phyloP scores from a whole-genome alignment of 2,797 vertebrate genomes.

The Luscinia luscinia region DNA sequence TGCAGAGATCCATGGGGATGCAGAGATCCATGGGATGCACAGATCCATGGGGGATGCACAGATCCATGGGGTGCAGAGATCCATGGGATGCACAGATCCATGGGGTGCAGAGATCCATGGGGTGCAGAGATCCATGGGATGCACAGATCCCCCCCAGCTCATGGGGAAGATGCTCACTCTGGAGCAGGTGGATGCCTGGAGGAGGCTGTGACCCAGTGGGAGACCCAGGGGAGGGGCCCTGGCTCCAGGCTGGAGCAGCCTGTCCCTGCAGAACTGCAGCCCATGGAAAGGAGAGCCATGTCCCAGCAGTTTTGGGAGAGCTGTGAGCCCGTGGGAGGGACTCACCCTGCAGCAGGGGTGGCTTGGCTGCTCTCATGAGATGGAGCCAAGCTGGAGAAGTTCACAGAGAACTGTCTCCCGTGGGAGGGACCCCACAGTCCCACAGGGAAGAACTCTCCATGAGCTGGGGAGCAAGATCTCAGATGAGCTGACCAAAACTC shows the following conservation, averaged over 20 bases:
- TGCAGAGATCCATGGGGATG: neutral
- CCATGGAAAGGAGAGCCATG: neutral
- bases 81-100: too few relatives aligned
- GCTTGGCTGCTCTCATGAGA: neutral
- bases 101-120: too few relatives aligned
- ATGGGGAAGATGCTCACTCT: neutral
- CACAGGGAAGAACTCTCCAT: neutral
- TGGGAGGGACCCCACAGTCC: rapidly evolving
- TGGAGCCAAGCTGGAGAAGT: neutral
- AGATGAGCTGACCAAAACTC: neutral
- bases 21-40: neutral
- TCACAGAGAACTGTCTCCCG: rapidly evolving
- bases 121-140: too few relatives aligned
- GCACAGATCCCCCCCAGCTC: neutral
- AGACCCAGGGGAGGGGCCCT: too few relatives aligned
- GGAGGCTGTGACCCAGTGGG: neutral
- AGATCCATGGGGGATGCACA: too few relatives aligned
- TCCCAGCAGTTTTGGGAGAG: neutral
- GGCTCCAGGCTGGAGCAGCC: neutral
- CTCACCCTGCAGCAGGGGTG: neutral
- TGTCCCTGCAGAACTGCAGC: neutral
- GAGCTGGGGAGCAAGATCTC: neutral
- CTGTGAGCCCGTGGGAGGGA: neutral
- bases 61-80: too few relatives aligned
- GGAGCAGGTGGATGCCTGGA: neutral